Evolutionary conservation across 1,140 invertebrate species (phyloP).

Genomic region (Lordiphosa mommai): DNA sequence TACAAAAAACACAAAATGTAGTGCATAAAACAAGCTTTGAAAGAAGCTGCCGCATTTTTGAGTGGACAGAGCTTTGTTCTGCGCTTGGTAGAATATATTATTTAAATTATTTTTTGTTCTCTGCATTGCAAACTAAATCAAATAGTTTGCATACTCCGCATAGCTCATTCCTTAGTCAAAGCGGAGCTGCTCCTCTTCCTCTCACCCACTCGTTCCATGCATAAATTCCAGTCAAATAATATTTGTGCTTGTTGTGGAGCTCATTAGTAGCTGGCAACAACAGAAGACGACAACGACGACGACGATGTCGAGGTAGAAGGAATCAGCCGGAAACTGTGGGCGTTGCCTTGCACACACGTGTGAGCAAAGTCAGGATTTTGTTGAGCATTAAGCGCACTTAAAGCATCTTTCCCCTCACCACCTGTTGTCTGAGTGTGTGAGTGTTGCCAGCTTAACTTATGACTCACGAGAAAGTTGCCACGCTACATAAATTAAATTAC

Average conservation of each 20-base stretch:
- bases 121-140: neutral
- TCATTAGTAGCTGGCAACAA: constrained; percentile 69
- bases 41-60: neutral
- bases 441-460: constrained; percentile 59
- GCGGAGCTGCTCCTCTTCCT: constrained; percentile 11
- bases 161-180: neutral
- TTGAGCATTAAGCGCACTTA: constrained; percentile 41
- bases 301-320: neutral
- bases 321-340: constrained; percentile 37
- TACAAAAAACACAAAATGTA: too few relatives aligned
- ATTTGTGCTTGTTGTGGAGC: constrained; percentile 72
- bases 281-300: constrained; percentile 14
- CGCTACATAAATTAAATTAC: constrained; percentile 73
- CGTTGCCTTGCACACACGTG: constrained; percentile 41
- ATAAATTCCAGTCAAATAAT: constrained; percentile 72
- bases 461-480: constrained; percentile 67
- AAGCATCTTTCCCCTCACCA: constrained; percentile 30
- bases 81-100: neutral
- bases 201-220: constrained; percentile 18
- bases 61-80: neutral
- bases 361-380: constrained; percentile 29
- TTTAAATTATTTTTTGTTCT: neutral
- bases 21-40: too few relatives aligned
- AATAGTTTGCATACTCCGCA: constrained; percentile 13
- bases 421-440: constrained; percentile 40